A percentile compares a stretch with the other conserved stretches of the same genome.
Conservation (phyloP, 1,140 invertebrate species). For the Anoplophora glabripennis region DNA sequence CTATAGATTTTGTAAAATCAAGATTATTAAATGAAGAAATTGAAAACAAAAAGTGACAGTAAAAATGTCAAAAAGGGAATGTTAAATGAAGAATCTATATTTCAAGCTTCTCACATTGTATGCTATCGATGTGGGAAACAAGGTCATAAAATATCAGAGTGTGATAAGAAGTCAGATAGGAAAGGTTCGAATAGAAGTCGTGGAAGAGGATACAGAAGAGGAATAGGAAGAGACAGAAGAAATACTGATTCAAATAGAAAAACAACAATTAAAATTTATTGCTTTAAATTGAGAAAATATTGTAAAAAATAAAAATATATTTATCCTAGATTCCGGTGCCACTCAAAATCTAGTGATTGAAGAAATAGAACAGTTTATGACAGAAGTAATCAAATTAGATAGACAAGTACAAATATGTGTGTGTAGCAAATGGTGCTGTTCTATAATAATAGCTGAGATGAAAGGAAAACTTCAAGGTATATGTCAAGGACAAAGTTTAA, state of each 20-base stretch:
- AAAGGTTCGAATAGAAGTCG: too few relatives aligned
- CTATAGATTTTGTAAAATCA: slow-evolving; percentile 48
- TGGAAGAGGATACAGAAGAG: background rate
- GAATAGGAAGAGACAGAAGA: background rate
- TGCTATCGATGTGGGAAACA: slow-evolving; percentile 14
- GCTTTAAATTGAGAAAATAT: slow-evolving; percentile 5
- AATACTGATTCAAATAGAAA: slow-evolving; percentile 2
- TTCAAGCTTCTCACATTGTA: too few relatives aligned
- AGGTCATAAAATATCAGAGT: slow-evolving; percentile 8
- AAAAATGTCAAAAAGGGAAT: background rate
- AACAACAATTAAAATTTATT: slow-evolving; percentile 8
- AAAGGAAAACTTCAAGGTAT: background rate
- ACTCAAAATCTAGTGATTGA: slow-evolving; percentile 9
- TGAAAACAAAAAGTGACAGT: slow-evolving; percentile 1
- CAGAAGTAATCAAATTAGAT: slow-evolving; percentile 7
- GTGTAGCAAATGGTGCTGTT: slow-evolving; percentile 18
- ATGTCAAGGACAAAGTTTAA: slow-evolving; percentile 2
- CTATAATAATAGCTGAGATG: slow-evolving; percentile 5
- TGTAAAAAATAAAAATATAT: background rate
- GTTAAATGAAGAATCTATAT: slow-evolving; percentile 1
- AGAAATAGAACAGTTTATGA: slow-evolving; percentile 14
- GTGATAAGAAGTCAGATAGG: background rate
- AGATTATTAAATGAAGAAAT: slow-evolving; percentile 44
- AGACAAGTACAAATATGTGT: slow-evolving; percentile 10
- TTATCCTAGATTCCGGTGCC: slow-evolving; percentile 22